Base-by-base conservation (phyloP, 2,888 invertebrate genomes). In the Gortyna flavago region DNA sequence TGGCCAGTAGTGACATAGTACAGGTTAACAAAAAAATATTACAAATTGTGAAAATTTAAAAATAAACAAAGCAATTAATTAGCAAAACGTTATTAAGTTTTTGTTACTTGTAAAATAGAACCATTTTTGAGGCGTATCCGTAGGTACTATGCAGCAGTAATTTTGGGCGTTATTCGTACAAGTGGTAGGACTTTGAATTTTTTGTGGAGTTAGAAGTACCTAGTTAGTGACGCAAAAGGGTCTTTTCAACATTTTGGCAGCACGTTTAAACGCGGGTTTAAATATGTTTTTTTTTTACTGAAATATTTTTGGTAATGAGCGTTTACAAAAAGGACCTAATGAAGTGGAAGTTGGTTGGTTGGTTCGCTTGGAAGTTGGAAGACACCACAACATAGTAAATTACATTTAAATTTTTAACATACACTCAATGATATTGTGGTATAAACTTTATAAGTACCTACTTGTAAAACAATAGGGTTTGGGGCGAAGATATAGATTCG, bases 131-230 rank as follows among this genome's bases (percentile, higher is more conserved):
- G 29, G 18, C 44, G 1, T 59, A 13, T 80, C 66, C 66, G 66
- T 38, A n/a, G n/a, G n/a, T n/a, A 35, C 38, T 75, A 62, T 67
- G 75, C 35, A 13, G 66, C 35, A 7, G 48, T 57, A 35, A 81
- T 81, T 62, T 75, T 21, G 38, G 61, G 59, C 21, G 21, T 80
- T 72, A 41, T 35, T 61, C 29, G 25, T 80, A 21, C n/a, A 69
- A 74, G 44, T 44, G n/a, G 16, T 68, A 25, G 48, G 32, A 51
- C 7, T 70, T 61, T n/a, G 48, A 1, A 29, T 66, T 66, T 75
- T 79, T 77, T 65, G 21, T 32, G n/a, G 16, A 62, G 57, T 67
- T 29, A 35, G 7, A 72, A 82, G 70, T 77, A 18, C 57, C 41
- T 57, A 77, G 54, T 82, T 77, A 73, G 64, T 51, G n/a, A 29